These are phyloP conservation scores for Acipenser oxyrinchus DNA, from an alignment of 2,797 vertebrate species.

Conservation along the genomic window DNA sequence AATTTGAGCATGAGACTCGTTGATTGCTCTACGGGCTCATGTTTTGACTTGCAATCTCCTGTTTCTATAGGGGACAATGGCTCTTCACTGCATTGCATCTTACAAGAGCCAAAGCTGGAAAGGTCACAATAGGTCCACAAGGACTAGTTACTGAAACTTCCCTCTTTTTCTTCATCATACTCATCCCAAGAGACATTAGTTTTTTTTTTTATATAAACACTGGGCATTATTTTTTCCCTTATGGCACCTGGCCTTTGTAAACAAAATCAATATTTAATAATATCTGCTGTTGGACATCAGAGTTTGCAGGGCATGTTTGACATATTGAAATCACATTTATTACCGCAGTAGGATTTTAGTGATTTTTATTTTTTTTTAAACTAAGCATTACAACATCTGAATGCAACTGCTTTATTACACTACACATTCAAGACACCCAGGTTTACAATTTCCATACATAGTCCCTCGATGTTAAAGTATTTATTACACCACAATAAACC, in stretches of 20 bases:
- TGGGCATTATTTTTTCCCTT: conserved; percentile 46
- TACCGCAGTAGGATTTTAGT: too few relatives aligned
- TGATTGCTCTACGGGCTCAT: neutral
- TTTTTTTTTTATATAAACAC: neutral
- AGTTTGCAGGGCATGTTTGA: neutral
- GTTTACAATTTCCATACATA: too few relatives aligned
- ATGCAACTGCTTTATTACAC: too few relatives aligned
- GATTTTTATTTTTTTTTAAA: too few relatives aligned
- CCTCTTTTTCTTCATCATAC: conserved; percentile 18
- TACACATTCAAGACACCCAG: too few relatives aligned
- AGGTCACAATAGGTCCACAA: neutral
- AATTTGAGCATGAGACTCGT: neutral
- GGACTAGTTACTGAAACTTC: conserved; percentile 8
- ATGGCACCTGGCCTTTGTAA: conserved; percentile 54
- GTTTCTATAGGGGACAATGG: neutral
- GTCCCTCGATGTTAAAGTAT: conserved; percentile 45
- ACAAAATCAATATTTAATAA: conserved; percentile 62
- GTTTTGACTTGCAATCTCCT: neutral
- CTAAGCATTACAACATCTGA: too few relatives aligned
- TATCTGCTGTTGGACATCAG: conserved; percentile 9
- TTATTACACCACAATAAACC: conserved; percentile 40
- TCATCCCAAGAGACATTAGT: conserved; percentile 11
- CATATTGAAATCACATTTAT: neutral
- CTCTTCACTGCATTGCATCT: neutral
- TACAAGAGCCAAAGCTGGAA: neutral